Evolutionary conservation across 2,113 vertebrate species (phyloP).

Genomic region (Hypomesus transpacificus): DNA sequence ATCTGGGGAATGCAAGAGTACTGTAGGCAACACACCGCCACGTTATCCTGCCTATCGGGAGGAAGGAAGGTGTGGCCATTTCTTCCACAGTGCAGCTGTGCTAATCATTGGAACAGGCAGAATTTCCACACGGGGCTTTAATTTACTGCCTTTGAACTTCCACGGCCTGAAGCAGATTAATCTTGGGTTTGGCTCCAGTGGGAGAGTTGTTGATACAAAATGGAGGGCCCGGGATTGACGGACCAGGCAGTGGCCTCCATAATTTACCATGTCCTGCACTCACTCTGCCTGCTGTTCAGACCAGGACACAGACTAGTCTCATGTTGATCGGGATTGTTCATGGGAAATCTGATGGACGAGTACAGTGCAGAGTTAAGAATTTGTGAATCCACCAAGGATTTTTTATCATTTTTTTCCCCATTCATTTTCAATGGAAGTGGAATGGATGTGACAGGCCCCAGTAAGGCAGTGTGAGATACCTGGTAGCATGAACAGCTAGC

Average conservation of each 20-base stretch:
- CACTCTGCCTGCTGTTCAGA: slow-evolving; percentile 6
- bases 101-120: slow-evolving; percentile 58
- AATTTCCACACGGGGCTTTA: slow-evolving; percentile 65
- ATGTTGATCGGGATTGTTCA: no score
- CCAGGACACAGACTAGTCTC: no score
- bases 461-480: no score
- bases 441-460: no score
- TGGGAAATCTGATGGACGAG: no score
- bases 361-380: no score
- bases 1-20: slow-evolving; percentile 2
- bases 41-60: slow-evolving; percentile 21
- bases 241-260: slow-evolving; percentile 7
- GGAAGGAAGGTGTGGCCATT: slow-evolving; percentile 15
- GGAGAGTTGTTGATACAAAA: slow-evolving; percentile 63
- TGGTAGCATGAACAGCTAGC: no score
- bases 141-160: slow-evolving; percentile 74
- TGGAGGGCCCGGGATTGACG: slow-evolving; percentile 43
- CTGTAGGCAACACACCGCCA: background rate
- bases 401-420: no score
- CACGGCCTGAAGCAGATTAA: slow-evolving; percentile 75
- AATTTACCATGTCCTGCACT: slow-evolving; percentile 21
- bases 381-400: no score
- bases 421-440: no score
- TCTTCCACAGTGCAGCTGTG: slow-evolving; percentile 55
- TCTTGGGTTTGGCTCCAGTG: slow-evolving; percentile 66